phyloP scores from a whole-genome alignment of 1,140 invertebrate genomes.

The Drosophila melanogaster region DNA sequence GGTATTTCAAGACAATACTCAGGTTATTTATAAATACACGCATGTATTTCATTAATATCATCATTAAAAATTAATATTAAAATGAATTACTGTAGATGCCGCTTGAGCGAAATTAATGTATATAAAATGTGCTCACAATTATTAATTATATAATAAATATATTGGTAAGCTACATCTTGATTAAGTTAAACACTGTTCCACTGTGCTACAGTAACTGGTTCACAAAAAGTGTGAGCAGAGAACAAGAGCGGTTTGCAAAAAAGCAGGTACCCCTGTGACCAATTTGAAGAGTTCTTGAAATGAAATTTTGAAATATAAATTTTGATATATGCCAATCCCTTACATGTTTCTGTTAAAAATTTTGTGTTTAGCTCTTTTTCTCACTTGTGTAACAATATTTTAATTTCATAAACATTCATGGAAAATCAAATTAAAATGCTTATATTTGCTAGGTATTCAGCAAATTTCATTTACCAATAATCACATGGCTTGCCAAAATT shows the following conservation, averaged over 20 bases:
- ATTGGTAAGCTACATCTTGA: neutral
- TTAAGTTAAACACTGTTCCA: neutral
- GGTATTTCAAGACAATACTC: too few relatives aligned
- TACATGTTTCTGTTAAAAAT: too few relatives aligned
- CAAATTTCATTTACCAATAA: neutral
- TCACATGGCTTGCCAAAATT: constrained; percentile 15
- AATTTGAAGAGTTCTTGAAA: constrained; percentile 5
- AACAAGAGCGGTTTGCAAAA: neutral
- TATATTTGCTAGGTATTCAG: too few relatives aligned
- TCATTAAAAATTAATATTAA: neutral
- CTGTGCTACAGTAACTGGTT: neutral
- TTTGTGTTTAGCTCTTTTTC: too few relatives aligned
- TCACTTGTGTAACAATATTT: neutral
- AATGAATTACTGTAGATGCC: too few relatives aligned
- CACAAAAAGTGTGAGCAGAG: constrained; percentile 1
- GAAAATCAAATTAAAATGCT: too few relatives aligned
- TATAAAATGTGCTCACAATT: too few relatives aligned
- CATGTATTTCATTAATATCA: neutral
- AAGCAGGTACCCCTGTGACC: constrained; percentile 23
- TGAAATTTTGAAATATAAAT: neutral
- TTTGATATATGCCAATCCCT: neutral
- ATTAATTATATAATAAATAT: too few relatives aligned
- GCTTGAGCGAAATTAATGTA: too few relatives aligned
- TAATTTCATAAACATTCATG: neutral
- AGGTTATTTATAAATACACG: too few relatives aligned